Conservation (phyloP, 2,888 invertebrate species). For the Hyppa rectilinea region DNA sequence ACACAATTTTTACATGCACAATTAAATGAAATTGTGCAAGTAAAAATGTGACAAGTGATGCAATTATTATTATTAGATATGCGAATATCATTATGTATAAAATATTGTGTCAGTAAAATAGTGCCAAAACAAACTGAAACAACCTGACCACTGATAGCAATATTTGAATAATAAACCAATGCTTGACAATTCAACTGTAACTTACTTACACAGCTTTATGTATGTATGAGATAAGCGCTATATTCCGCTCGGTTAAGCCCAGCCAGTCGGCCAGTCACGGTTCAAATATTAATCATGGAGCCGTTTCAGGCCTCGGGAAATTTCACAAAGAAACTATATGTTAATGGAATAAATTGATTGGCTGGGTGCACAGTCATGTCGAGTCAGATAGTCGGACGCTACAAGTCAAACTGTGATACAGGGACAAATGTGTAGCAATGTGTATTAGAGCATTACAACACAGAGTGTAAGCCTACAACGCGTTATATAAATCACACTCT, state of each 20-base stretch:
- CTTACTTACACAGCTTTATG: constrained; percentile 41
- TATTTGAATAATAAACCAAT: constrained; percentile 44
- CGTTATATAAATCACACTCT: neutral
- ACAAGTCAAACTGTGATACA: constrained; percentile 40
- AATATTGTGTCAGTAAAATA: too few species aligned
- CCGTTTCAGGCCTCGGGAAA: constrained; percentile 77
- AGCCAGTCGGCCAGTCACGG: constrained; percentile 84
- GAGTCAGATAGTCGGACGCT: constrained; percentile 66
- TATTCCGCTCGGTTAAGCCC: constrained; percentile 73
- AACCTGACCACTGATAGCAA: constrained; percentile 22
- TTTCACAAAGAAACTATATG: constrained; percentile 85
- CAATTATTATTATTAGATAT: neutral
- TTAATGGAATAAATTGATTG: constrained; percentile 83
- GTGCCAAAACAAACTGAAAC: constrained; percentile 36
- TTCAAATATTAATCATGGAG: constrained; percentile 84
- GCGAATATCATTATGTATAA: constrained; percentile 44
- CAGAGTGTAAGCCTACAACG: neutral
- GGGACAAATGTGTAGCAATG: constrained; percentile 47
- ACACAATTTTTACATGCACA: neutral
- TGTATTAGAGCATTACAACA: constrained; percentile 17
- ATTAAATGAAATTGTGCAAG: neutral
- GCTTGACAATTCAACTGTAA: constrained; percentile 43
- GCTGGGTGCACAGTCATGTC: constrained; percentile 72
- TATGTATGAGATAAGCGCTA: constrained; percentile 73
- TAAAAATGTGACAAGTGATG: constrained; percentile 12